Evolutionary conservation across 1,140 invertebrate species (phyloP).

Genomic region (Aricia agestis): DNA sequence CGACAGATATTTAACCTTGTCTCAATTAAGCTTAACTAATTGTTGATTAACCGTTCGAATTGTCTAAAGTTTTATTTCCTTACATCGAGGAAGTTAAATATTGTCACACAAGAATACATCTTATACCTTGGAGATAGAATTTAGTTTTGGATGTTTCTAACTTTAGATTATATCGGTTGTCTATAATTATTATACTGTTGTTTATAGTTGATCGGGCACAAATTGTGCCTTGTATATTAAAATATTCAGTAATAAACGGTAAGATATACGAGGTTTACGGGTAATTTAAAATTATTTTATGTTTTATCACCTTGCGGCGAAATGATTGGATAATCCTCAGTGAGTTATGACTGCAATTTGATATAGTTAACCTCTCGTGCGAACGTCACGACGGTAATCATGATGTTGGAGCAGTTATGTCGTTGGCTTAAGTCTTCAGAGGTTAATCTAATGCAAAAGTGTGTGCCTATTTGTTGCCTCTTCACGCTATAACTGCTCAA

Average conservation of each 20-base stretch:
- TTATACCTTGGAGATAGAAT: background rate
- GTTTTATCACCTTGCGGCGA: too few relatives aligned
- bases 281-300: background rate
- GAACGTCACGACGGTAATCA: too few relatives aligned
- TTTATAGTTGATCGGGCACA: background rate
- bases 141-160: background rate
- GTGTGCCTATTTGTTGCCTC: too few relatives aligned
- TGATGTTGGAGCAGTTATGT: too few relatives aligned
- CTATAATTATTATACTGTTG: background rate
- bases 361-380: too few relatives aligned
- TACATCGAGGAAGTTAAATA: background rate
- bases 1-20: background rate
- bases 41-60: background rate
- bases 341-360: too few relatives aligned
- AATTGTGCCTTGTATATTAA: background rate
- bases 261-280: background rate
- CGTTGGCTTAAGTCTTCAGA: too few relatives aligned
- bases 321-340: too few relatives aligned
- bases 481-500: too few relatives aligned
- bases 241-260: background rate
- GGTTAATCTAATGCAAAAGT: too few relatives aligned
- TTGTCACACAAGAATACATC: background rate
- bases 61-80: background rate
- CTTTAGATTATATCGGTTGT: background rate
- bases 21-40: slow-evolving; percentile 9